Evolutionary conservation across 2,113 vertebrate genomes (phyloP).

Genomic region (Stigmatopora argus): DNA sequence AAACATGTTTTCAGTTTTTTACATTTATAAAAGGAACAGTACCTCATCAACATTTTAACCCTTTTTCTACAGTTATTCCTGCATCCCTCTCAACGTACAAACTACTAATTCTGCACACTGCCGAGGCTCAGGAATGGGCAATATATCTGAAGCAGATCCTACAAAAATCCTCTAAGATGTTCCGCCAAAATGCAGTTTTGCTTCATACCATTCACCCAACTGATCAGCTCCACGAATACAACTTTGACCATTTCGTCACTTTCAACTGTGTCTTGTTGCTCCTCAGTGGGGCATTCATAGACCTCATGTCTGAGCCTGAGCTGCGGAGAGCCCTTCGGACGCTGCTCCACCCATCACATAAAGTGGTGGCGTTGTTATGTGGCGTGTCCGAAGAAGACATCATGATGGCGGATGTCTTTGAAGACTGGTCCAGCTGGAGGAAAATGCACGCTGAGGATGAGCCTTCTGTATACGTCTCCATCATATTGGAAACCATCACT

Average conservation of each 20-base stretch:
- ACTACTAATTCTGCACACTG: constrained; percentile 63
- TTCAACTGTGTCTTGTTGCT: constrained; percentile 64
- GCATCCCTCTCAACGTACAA: constrained; percentile 26
- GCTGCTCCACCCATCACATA: constrained; percentile 58
- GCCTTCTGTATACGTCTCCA: constrained; percentile 57
- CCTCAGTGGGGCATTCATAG: constrained; percentile 50
- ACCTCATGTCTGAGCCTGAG: constrained; percentile 39
- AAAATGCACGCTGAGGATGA: constrained; percentile 68
- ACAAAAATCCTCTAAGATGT: constrained; percentile 34
- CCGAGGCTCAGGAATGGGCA: constrained; percentile 70
- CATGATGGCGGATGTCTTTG: constrained; percentile 24
- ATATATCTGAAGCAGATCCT: constrained; percentile 63
- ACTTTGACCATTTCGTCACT: constrained; percentile 42
- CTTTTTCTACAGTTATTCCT: constrained; percentile 31
- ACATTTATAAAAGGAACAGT: background rate
- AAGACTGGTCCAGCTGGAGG: constrained; percentile 64
- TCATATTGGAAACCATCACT: constrained; percentile 53
- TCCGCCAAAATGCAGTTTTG: constrained; percentile 44
- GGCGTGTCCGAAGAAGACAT: constrained; percentile 53
- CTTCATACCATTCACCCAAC: constrained; percentile 31
- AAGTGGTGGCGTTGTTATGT: constrained; percentile 66
- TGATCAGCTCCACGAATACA: constrained; percentile 32
- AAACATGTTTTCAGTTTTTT: background rate
- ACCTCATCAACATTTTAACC: background rate
- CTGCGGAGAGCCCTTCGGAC: constrained; percentile 37